Conservation (phyloP, 2,888 invertebrate genomes). For the Dryobota labecula region DNA sequence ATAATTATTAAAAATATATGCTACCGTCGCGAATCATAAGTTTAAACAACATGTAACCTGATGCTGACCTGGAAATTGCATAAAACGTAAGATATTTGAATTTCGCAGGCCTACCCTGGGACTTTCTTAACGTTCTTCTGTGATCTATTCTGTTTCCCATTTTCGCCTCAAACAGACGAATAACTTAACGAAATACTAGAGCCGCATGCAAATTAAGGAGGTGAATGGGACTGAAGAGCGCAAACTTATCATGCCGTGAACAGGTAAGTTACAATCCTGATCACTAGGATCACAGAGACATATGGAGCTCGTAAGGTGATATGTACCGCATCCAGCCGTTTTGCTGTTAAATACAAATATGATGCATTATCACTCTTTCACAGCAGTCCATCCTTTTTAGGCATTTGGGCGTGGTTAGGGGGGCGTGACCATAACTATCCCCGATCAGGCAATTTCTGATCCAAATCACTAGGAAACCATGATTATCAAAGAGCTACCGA, state of each 20-base stretch:
- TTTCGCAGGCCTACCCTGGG: background rate
- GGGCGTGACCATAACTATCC: conserved; percentile 3
- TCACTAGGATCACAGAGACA: conserved; percentile 12
- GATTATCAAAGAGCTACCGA: background rate
- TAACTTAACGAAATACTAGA: conserved; percentile 19
- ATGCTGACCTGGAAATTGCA: too few species aligned
- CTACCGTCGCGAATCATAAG: too few species aligned
- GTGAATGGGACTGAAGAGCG: background rate
- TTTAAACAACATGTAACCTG: too few species aligned
- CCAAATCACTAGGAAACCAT: conserved; percentile 15
- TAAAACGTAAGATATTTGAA: too few species aligned
- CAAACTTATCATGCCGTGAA: conserved; percentile 1
- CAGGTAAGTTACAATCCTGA: background rate
- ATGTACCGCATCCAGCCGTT: background rate
- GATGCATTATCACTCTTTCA: background rate
- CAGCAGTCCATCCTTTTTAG: background rate
- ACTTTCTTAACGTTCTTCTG: background rate
- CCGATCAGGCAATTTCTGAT: background rate
- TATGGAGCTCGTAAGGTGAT: background rate
- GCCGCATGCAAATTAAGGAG: conserved; percentile 7
- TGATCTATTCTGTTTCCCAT: background rate
- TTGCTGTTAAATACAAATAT: background rate
- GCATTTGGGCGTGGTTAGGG: background rate
- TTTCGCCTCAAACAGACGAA: conserved; percentile 3
- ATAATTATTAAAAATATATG: too few species aligned